phyloP scores from a whole-genome alignment of 2,888 invertebrate species.

The Drosophila anceps region DNA sequence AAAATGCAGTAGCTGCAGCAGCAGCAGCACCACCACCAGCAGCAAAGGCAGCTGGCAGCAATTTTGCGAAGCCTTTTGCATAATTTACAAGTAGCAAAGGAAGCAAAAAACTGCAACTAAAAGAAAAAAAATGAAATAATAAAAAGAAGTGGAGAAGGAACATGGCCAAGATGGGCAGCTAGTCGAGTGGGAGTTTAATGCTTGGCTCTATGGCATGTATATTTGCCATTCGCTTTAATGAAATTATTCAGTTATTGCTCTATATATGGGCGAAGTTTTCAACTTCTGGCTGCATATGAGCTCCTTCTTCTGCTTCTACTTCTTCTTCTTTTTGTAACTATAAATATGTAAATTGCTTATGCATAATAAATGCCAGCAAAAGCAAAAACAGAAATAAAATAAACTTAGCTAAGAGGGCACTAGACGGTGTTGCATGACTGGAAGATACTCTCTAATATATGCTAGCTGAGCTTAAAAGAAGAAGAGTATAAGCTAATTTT shows the following conservation, averaged over 20 bases:
- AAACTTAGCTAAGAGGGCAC: slow-evolving; percentile 4
- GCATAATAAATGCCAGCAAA: slow-evolving; percentile 59
- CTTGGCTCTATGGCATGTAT: slow-evolving; percentile 40
- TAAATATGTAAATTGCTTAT: slow-evolving; percentile 71
- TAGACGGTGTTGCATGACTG: neutral
- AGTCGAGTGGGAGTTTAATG: slow-evolving; percentile 56
- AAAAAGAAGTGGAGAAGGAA: slow-evolving; percentile 30
- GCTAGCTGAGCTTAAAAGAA: no score
- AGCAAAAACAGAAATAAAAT: slow-evolving; percentile 37
- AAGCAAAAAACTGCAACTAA: slow-evolving; percentile 27
- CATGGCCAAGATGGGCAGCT: slow-evolving; percentile 12
- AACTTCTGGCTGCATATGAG: slow-evolving; percentile 6
- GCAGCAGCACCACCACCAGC: slow-evolving; percentile 63
- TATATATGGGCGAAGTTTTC: slow-evolving; percentile 26
- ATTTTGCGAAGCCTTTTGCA: slow-evolving; percentile 76
- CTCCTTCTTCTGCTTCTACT: neutral
- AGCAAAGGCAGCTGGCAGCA: slow-evolving; percentile 72
- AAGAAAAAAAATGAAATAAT: slow-evolving; percentile 30
- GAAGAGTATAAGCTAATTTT: neutral
- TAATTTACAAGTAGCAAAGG: slow-evolving; percentile 77
- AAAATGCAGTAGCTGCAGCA: slow-evolving; percentile 41
- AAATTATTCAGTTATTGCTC: slow-evolving; percentile 72
- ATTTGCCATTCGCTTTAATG: slow-evolving; percentile 69
- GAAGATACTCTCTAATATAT: neutral
- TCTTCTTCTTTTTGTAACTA: slow-evolving; percentile 1